Conservation (phyloP, 2,797 vertebrate genomes). For the Oryzias sinensis region DNA sequence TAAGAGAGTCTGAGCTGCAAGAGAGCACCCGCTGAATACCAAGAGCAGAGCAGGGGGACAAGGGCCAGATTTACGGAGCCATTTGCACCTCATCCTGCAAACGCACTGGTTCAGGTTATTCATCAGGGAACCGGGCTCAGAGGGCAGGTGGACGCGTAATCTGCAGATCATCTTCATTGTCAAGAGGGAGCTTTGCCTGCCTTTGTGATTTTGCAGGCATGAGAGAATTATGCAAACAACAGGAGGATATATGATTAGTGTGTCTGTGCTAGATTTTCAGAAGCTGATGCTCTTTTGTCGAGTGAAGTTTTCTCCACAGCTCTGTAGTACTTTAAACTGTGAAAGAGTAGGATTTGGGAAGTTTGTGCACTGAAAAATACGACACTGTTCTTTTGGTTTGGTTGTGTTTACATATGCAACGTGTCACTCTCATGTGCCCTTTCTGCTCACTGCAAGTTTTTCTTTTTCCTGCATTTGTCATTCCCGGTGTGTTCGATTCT, state of each 20-base stretch:
- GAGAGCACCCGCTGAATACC: constrained; percentile 64
- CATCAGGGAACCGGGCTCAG: constrained; percentile 20
- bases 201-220: constrained; percentile 9
- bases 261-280: neutral
- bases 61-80: constrained; percentile 37
- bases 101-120: constrained; percentile 21
- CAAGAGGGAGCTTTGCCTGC: constrained; percentile 5
- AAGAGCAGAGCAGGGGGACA: constrained; percentile 47
- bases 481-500: constrained; percentile 11
- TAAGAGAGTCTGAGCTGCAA: constrained; percentile 70
- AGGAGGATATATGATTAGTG: neutral
- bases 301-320: neutral
- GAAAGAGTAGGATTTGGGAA: constrained; percentile 2
- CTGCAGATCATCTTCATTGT: constrained; percentile 10
- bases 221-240: constrained; percentile 13
- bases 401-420: neutral
- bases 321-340: neutral
- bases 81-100: constrained; percentile 30
- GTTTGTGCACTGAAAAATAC: neutral
- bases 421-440: neutral
- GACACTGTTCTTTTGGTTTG: too few relatives aligned
- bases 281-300: neutral
- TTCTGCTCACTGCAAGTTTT: neutral
- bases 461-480: constrained; percentile 5
- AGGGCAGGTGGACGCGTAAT: constrained; percentile 18